These are phyloP conservation scores for Bombus consobrinus DNA, from an alignment of 1,140 invertebrate genomes.

Conservation along the genomic window DNA sequence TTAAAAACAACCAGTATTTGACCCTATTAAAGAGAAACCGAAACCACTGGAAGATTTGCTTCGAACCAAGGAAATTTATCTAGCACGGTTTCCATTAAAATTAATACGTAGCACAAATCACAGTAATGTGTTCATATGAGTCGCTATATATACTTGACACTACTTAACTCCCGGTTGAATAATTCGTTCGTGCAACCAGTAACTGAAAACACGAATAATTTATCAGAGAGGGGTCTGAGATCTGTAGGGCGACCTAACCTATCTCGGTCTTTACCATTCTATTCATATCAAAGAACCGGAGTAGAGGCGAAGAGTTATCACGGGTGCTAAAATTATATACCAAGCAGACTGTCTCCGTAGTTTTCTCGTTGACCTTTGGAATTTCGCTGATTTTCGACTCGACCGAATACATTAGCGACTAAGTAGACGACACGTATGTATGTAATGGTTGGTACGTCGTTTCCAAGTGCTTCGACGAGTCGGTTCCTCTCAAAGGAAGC, in stretches of 20 bases:
- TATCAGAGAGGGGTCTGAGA: background rate
- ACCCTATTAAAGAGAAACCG: background rate
- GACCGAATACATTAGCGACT: background rate
- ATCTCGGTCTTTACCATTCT: background rate
- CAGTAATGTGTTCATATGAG: too few species aligned
- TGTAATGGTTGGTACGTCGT: constrained; percentile 24
- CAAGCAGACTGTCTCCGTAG: background rate
- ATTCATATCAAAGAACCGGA: background rate
- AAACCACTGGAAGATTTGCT: background rate
- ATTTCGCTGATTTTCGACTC: background rate
- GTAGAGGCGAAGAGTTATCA: background rate
- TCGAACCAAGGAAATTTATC: background rate
- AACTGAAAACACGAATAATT: background rate
- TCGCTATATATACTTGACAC: background rate
- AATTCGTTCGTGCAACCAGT: background rate
- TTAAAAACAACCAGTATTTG: too few species aligned
- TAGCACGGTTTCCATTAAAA: background rate
- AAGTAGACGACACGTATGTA: background rate
- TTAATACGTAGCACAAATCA: background rate
- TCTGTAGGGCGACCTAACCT: background rate
- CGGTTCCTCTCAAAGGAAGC: constrained; percentile 33
- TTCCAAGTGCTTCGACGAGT: constrained; percentile 16
- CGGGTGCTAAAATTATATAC: background rate
- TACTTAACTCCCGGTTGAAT: background rate
- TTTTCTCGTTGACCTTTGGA: background rate